These are phyloP conservation scores for Gambusia yucatana DNA, from an alignment of 2,797 vertebrate species.

Conservation along the genomic window DNA sequence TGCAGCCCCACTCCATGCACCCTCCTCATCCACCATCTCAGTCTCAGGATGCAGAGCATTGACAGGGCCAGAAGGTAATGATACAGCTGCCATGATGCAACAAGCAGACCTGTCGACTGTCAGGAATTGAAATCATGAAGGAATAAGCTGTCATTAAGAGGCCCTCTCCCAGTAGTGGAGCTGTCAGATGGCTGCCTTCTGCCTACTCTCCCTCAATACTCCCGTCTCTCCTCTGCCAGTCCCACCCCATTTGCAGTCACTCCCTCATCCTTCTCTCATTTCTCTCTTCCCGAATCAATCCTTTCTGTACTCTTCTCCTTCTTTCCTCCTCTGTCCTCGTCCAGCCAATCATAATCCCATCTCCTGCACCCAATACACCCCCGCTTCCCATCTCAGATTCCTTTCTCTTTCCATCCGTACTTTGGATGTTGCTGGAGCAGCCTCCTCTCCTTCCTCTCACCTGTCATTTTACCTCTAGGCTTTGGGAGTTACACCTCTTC, in stretches of 20 bases:
- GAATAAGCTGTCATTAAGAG: slow-evolving; percentile 97
- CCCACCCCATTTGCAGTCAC: slow-evolving; percentile 78
- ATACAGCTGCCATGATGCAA: slow-evolving; percentile 96
- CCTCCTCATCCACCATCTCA: slow-evolving; percentile 70
- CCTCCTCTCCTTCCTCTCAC: slow-evolving; percentile 78
- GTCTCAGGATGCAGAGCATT: slow-evolving; percentile 82
- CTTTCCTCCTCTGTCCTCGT: slow-evolving; percentile 59
- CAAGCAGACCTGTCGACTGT: slow-evolving; percentile 95
- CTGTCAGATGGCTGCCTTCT: slow-evolving; percentile 86
- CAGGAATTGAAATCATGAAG: slow-evolving; percentile 96
- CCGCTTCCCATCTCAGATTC: slow-evolving; percentile 48
- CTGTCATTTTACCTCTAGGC: slow-evolving; percentile 85
- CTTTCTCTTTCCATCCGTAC: slow-evolving; percentile 35
- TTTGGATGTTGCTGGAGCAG: slow-evolving; percentile 67
- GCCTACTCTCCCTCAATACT: slow-evolving; percentile 65
- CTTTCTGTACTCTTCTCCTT: slow-evolving; percentile 53
- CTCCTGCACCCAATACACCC: slow-evolving; percentile 27
- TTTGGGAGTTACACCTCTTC: slow-evolving; percentile 82
- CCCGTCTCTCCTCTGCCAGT: slow-evolving; percentile 71
- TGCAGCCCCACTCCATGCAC: slow-evolving; percentile 55
- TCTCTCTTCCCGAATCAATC: slow-evolving; percentile 68
- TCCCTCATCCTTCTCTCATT: slow-evolving; percentile 69
- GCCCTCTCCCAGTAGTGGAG: slow-evolving; percentile 89
- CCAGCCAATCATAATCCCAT: slow-evolving; percentile 66
- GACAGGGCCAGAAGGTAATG: slow-evolving; percentile 97